Base-by-base conservation (phyloP, 2,888 invertebrate genomes). In the Argynnis bischoffii region DNA sequence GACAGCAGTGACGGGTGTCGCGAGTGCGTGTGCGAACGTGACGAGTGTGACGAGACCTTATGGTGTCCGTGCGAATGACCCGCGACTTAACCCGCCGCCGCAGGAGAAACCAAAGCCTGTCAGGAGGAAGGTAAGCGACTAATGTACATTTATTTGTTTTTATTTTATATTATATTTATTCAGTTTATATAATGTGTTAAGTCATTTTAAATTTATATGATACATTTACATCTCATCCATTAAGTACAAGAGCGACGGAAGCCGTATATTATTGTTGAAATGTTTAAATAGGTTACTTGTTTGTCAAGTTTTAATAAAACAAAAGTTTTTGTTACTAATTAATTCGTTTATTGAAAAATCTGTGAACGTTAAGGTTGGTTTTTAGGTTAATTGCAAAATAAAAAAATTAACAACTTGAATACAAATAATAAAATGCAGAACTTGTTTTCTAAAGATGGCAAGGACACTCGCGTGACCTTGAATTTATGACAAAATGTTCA, bases 41-140 rank as follows among this genome's bases (percentile, higher is more conserved):
- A 79, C 79, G 74, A 79, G 79, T 41, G 74, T 78, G 47, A 71
- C 72, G 47, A 70, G 72, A 73, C 55, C 75, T 59, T 72, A 73
- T 71, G 68, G 72, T 35, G 67, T 75, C 31, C 72, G 79, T 26
- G 77, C 72, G 74, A 84, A 83, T 73, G 92, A 92, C 79, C 93
- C 93, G 51, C 79, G 93, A 47, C 87, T 92, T 66, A 87, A 93
- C 75, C 92, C 92, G 53, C 92, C 92, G 74, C 89, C 90, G 64
- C 80, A 77, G 56, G 93, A 92, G 69, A 92, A 91, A 77, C 92
- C 93, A 18, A 92, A 93, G 79, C 92, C 90, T 77, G 93, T 84
- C 78, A 88, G 87, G 79, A 94, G 85, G 85, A 94, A 87, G 94
- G 94, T 87, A 64, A 87, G 86, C 78, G 57, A 31, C 18, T 41